phyloP scores from a whole-genome alignment of 2,113 vertebrate genomes.

The Xiphias gladius region DNA sequence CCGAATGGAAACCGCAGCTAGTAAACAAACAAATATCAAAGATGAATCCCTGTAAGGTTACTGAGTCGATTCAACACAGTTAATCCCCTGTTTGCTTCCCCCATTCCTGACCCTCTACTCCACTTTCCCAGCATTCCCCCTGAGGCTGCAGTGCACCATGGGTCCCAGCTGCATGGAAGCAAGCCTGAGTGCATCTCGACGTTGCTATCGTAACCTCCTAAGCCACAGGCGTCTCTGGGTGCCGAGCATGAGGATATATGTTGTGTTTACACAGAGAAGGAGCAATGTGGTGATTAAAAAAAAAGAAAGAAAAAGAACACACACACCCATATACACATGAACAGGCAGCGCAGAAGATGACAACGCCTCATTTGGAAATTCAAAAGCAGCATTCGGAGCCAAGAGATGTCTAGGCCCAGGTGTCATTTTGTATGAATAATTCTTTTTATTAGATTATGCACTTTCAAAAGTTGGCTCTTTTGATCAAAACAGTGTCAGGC shows the following conservation, averaged over 20 bases:
- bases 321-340: neutral
- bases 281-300: conserved; percentile 63
- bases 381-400: conserved; percentile 57
- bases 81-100: conserved; percentile 28
- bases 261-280: conserved; percentile 60
- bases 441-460: conserved; percentile 79
- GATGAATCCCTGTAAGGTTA: neutral
- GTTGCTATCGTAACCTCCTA: conserved; percentile 70
- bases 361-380: conserved; percentile 71
- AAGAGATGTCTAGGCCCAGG: conserved; percentile 46
- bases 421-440: conserved; percentile 80
- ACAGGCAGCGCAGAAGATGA: conserved; percentile 51
- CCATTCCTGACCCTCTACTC: conserved; percentile 43
- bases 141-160: conserved; percentile 49
- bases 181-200: conserved; percentile 65
- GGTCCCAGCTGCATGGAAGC: conserved; percentile 72
- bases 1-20: neutral
- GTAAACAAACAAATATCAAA: neutral
- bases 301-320: neutral
- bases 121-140: conserved; percentile 59
- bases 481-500: conserved; percentile 72
- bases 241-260: conserved; percentile 49
- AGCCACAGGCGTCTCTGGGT: conserved; percentile 60
- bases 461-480: conserved; percentile 74
- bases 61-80: conserved; percentile 37